Evolutionary conservation across 2,113 vertebrate species (phyloP), one percentile per base, ranked within the genome.

Genomic region (Bubo blakistoni): DNA sequence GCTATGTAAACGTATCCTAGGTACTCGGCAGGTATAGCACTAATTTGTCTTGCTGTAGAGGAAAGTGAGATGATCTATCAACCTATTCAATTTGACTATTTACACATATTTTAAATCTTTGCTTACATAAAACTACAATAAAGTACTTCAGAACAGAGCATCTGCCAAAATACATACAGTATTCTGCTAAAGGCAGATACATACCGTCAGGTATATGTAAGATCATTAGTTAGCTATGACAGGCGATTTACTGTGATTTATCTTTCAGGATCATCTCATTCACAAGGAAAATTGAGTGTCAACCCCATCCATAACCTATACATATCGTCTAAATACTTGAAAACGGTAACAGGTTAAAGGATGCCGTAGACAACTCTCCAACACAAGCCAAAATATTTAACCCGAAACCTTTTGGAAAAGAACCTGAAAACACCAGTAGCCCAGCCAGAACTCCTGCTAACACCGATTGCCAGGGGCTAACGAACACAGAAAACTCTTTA

Each of bases 291-390:
- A 98, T 52, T 91, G 93, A 97, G 96, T 87, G 94, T 97, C 97
- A 96, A 94, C 90, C 92, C 85, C 96, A 97, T 97, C 97, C 95
- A 94, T 97, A 97, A 97, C 93, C 97, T 88, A 97, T 89, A 95
- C 73, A 86, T 96, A 95, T 88, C 67, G 42, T 92, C 95, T 95
- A 97, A 95, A 97, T 96, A 97, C 96, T 91, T 92, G 94, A 97
- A 97, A 98, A 95, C 81, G 58, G 82, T 97, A 97, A 96, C 81
- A 95, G 74, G 94, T 92, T 96, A 95, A 97, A 97, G 96, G 95
- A 97, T 95, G 92, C 96, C 95, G 86, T 30, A 97, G 91, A 96
- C 86, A 86, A 73, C 81, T 96, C 91, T 95, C 79, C 92, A 97
- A 88, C 73, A 55, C 25, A 11, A 97, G 96, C 97, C 97, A 98